These are phyloP conservation scores for Leptonema lineaticorne DNA, from an alignment of 1,140 invertebrate genomes.

Conservation along the genomic window DNA sequence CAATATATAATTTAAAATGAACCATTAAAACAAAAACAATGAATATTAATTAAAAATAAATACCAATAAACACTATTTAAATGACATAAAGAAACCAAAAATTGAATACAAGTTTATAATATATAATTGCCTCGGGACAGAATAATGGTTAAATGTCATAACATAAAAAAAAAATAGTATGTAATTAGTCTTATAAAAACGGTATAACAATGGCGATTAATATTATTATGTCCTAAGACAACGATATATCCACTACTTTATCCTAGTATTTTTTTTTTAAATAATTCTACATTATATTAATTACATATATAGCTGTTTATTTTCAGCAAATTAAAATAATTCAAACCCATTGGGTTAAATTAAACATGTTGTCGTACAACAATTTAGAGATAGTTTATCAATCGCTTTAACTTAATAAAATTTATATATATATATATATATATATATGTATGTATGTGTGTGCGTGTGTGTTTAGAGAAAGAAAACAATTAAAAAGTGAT, in stretches of 20 bases:
- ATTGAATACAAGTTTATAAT: too few species aligned
- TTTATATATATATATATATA: neutral
- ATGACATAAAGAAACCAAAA: too few species aligned
- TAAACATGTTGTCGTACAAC: conserved; percentile 22
- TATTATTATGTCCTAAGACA: neutral
- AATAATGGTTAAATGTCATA: neutral
- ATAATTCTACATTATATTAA: neutral
- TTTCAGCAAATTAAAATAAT: conserved; percentile 11
- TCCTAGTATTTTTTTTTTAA: neutral
- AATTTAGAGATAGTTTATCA: conserved; percentile 8
- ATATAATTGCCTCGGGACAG: too few species aligned
- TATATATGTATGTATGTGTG: neutral
- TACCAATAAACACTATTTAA: too few species aligned
- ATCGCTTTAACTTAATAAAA: neutral
- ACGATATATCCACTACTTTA: too few species aligned
- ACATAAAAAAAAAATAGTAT: neutral
- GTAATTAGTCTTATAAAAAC: neutral
- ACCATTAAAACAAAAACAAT: too few species aligned
- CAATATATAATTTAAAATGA: too few species aligned
- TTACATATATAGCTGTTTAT: neutral
- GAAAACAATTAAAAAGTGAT: neutral
- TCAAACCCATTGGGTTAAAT: conserved; percentile 28
- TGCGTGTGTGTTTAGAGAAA: neutral
- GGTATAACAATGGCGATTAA: neutral
- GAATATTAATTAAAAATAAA: too few species aligned